Base-by-base conservation (phyloP, 2,888 invertebrate genomes). In the Synanthedon andrenaeformis region DNA sequence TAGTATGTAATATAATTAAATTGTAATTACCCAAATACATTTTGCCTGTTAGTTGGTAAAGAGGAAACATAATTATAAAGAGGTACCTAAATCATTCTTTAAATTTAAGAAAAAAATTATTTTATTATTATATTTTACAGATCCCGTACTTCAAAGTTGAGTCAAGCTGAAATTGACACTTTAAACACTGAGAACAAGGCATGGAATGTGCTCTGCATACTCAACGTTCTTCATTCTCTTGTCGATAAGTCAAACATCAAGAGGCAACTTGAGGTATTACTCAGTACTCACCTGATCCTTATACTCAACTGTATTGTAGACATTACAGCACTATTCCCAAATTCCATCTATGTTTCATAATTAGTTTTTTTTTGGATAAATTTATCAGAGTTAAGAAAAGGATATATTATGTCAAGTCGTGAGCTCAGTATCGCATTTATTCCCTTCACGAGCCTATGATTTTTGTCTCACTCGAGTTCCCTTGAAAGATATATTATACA, bases 161-260 rank as follows among this genome's bases (percentile, higher is more conserved):
- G 92, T 4, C 89, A 91, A 10, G 93, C 94, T 51, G 97, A 97
- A 74, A 90, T 94, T 63, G 92, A 94, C 59, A 90, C 90, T 51
- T 76, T 96, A 51, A 92, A 92, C 59, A 91, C 92, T 42, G 94
- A 96, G 73, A 94, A 93, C 70, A 96, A 97, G 79, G 94, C 96
- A 5, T 99, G 99, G 99, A 98, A 98, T 87, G 97, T 99, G 42
- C 92, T 99, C 53, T 97, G 97, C 74, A 97, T 99, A 51, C 89
- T 99, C 56, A 99, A 99, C 84, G 99, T 99, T 41, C 88, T 99
- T 52, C 99, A 99, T 81, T 98, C 98, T 0, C 89, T 99, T 57
- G 97, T 99, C 14, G 98, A 98, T 67, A 99, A 98, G 79, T 98
- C 98, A 11, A 98, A 98, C 78, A 99, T 99, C 68, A 98, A 99